These are phyloP conservation scores for Plagodis pulveraria DNA, from an alignment of 2,888 invertebrate genomes.

Conservation along the genomic window DNA sequence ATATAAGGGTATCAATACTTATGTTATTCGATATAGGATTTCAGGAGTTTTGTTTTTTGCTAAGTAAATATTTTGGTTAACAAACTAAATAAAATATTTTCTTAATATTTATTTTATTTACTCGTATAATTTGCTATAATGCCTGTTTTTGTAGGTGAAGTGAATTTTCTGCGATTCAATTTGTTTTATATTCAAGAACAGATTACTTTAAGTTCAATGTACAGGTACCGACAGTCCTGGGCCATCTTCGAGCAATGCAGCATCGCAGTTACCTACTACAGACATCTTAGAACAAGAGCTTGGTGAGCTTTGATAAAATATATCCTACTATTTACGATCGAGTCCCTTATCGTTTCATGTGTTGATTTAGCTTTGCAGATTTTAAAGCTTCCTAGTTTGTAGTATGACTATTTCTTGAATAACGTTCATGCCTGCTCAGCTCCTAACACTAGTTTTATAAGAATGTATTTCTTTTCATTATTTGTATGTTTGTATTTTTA, in stretches of 20 bases:
- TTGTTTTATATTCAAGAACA: slow-evolving; percentile 27
- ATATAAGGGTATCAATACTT: too few species aligned
- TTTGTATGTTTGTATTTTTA: background rate
- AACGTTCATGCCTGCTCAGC: slow-evolving; percentile 49
- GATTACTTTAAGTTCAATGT: slow-evolving; percentile 43
- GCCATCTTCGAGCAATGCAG: slow-evolving; percentile 59
- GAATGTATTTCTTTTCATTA: background rate
- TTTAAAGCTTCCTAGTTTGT: slow-evolving; percentile 13
- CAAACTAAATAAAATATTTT: too few species aligned
- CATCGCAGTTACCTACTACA: slow-evolving; percentile 50
- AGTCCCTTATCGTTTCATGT: background rate
- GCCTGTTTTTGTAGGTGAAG: background rate
- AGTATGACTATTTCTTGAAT: slow-evolving; percentile 25
- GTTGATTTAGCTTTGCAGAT: slow-evolving; percentile 10
- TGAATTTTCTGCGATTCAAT: background rate
- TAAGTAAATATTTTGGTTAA: too few species aligned
- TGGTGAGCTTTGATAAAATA: slow-evolving; percentile 59
- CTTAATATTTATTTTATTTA: too few species aligned
- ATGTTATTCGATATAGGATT: too few species aligned
- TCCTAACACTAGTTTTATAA: slow-evolving; percentile 40
- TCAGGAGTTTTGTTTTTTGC: too few species aligned
- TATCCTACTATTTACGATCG: background rate
- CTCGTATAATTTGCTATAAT: too few species aligned
- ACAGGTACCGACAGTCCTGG: slow-evolving; percentile 75
- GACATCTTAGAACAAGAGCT: slow-evolving; percentile 73